Evolutionary conservation across 2,113 vertebrate genomes (phyloP), one percentile per base, ranked within the genome.

Genomic region (Muntiacus muntjak): DNA sequence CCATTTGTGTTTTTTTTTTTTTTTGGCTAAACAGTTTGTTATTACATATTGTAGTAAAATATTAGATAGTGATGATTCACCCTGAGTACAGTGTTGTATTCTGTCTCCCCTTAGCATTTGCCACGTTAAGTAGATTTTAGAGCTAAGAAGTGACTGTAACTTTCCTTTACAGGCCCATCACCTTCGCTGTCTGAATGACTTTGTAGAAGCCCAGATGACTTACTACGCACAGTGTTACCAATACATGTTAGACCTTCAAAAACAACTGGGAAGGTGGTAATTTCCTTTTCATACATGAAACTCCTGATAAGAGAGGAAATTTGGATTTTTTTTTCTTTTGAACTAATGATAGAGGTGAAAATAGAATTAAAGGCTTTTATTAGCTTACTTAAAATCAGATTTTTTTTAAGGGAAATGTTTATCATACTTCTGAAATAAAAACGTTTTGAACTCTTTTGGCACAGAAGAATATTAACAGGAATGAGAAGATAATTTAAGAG

Each of bases 181-280:
- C 94, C 99, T 99, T 93, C 99, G 99, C 98, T 99, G 99, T 97
- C 98, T 99, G 98, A 99, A 99, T 95, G 99, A 99, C 98, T 99
- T 99, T 98, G 99, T 99, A 84, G 99, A 99, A 98, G 99, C 99
- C 71, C 99, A 99, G 98, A 99, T 99, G 97, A 99, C 99, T 2
- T 99, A 99, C 97, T 99, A 99, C 91, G 99, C 99, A 84, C 99
- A 99, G 81, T 99, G 99, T 98, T 99, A 99, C 98, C 99, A 99
- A 92, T 99, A 99, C 96, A 99, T 99, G 99, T 98, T 99, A 98
- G 99, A 99, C 96, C 99, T 99, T 40, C 99, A 99, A 87, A 99
- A 99, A 98, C 99, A 99, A 93, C 99, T 99, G 96, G 99, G 99
- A 99, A 99, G 99, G 99, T 99, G 98, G 93, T 57, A 19, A 47